Conservation (phyloP, 2,113 vertebrate species). For the Paracanthobrama guichenoti region DNA sequence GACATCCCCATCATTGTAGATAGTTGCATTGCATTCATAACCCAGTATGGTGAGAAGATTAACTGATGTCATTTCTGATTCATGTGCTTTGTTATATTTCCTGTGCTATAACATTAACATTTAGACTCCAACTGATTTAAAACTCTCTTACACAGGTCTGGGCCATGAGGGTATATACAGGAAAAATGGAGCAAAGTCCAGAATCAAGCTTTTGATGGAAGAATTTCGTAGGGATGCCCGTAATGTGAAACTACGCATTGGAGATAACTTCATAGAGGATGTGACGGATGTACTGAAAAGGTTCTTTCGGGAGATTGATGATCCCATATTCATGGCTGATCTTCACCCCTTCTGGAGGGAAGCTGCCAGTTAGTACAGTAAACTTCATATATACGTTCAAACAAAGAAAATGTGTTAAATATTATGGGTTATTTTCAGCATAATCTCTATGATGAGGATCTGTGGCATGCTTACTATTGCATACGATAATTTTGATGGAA, state of each 20-base stretch:
- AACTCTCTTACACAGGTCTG: conserved; percentile 75
- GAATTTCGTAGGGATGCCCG: conserved; percentile 93
- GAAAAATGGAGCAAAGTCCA: conserved; percentile 92
- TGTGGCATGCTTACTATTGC: background rate
- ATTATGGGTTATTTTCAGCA: background rate
- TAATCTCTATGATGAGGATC: background rate
- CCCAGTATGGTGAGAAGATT: conserved; percentile 76
- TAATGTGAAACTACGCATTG: conserved; percentile 91
- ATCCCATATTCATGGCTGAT: conserved; percentile 89
- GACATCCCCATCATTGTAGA: conserved; percentile 98
- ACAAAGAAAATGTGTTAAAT: background rate
- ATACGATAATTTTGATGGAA: background rate
- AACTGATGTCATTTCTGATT: background rate
- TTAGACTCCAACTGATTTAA: background rate
- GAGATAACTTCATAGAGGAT: conserved; percentile 95
- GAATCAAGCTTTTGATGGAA: conserved; percentile 93
- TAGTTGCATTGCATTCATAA: conserved; percentile 97
- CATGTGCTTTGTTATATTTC: too few relatives aligned
- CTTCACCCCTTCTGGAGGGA: conserved; percentile 90
- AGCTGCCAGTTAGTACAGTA: conserved; percentile 83
- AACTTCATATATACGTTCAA: background rate
- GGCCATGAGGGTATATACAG: conserved; percentile 94
- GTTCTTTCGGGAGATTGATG: conserved; percentile 95
- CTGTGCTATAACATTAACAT: background rate
- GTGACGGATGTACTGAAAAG: conserved; percentile 96